Base-by-base conservation (phyloP, 2,113 vertebrate species). In the Erpornis zantholeuca region DNA sequence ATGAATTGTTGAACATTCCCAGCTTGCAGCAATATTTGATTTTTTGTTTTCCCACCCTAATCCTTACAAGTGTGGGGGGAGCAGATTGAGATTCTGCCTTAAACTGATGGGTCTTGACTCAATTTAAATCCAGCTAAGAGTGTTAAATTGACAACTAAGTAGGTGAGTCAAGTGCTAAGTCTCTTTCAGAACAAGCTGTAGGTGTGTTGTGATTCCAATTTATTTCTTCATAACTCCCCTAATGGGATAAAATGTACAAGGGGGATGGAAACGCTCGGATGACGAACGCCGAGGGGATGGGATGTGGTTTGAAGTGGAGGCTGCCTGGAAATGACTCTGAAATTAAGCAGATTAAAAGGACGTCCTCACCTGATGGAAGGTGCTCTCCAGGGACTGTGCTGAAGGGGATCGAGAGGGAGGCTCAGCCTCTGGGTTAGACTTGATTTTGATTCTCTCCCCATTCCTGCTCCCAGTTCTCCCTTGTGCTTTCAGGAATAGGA, bases 161-260 rank as follows among this genome's bases (percentile, higher is more conserved):
- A 95, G 97, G 82, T 88, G 81, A 97, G 82, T 84, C 95, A 77
- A 96, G 97, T 84, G 96, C 91, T 92, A 95, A 87, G 84, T 75
- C 73, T 93, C 93, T 97, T 97, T 95, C 91, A 95, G 95, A 97
- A 63, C 49, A 76, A 97, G 91, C 85, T 78, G 92, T 86, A 86
- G 95, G 89, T 96, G 79, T 83, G 95, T 96, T 97, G 93, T 60
- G 96, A 95, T 96, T 96, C 92, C 88, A 59, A 96, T 97, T 94
- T 91, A 89, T 96, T 96, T 94, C 89, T 97, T 95, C 94, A n/a
- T 75, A 63, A 82, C 85, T 94, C 90, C 86, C 73, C 84, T 97
- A 93, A 97, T 92, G 88, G 96, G 96, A 94, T 94, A 88, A 96
- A 70, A 82, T 1, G 50, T 50, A 18, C 40, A 49, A 94, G 82